These are phyloP conservation scores for Acromyrmex charruanus DNA, from an alignment of 1,140 invertebrate genomes.

Conservation along the genomic window DNA sequence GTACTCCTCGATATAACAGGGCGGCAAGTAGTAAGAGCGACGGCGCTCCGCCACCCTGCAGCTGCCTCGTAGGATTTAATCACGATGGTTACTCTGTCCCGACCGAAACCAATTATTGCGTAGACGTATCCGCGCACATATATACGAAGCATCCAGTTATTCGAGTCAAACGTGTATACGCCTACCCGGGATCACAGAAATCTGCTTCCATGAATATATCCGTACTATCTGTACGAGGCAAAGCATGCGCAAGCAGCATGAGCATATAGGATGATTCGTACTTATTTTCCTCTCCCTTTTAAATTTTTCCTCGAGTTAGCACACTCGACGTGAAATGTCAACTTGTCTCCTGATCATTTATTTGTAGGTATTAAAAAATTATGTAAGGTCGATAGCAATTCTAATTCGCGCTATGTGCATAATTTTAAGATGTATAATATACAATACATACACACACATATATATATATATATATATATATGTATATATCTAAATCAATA, in stretches of 20 bases:
- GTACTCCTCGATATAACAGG: constrained; percentile 72
- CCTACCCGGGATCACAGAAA: constrained; percentile 45
- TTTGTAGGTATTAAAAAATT: constrained; percentile 5
- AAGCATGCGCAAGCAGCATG: constrained; percentile 41
- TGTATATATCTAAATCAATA: not conserved
- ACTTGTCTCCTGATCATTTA: not conserved
- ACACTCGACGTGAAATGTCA: not conserved
- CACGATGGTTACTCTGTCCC: constrained; percentile 82
- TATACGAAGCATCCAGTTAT: constrained; percentile 68
- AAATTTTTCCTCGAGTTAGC: not conserved
- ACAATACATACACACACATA: too few species aligned
- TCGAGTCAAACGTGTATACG: constrained; percentile 46
- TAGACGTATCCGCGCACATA: constrained; percentile 75
- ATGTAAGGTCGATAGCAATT: not conserved
- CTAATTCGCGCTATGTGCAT: not conserved
- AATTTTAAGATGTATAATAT: not conserved
- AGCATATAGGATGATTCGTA: constrained; percentile 9
- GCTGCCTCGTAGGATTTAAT: constrained; percentile 82
- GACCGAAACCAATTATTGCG: constrained; percentile 83
- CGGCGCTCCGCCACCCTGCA: constrained; percentile 59
- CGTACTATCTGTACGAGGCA: constrained; percentile 46
- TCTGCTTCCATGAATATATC: constrained; percentile 43
- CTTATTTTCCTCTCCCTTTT: not conserved
- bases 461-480: too few species aligned
- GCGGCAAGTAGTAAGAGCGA: constrained; percentile 71